Base-by-base conservation (phyloP, 1,140 invertebrate species). In the Pinna nobilis region DNA sequence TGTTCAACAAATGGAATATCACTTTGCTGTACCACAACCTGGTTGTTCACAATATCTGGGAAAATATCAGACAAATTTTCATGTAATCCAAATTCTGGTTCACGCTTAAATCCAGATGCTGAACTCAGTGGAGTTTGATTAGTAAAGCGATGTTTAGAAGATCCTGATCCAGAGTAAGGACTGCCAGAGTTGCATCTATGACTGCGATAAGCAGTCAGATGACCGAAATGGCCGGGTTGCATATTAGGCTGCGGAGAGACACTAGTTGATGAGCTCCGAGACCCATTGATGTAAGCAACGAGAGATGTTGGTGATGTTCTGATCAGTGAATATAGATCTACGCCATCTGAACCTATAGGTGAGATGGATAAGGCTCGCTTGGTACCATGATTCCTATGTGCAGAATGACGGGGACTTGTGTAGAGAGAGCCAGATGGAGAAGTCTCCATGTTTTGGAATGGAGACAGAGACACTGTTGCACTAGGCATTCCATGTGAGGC, bases 361-460 rank as follows among this genome's bases (percentile, higher is more conserved):
- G 96, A 98, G 87, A 95, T 96, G 53, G 96, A 98, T 0, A 98
- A 90, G 0, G 97, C 96, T 53, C 97, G 91, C 86, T 98, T 99
- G 33, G 69, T 74, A 9, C 69, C 66, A 30, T 80, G 77, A 6
- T 70, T 67, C 33, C 84, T 72, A 28, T 81, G 80, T 51, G 87
- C 87, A 3, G 87, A 88, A 57, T 88, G 84, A 0, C 84, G 76
- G 2, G 87, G 86, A 64, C 86, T 88, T 32, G 82, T 81, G 63
- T 73, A 83, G 3, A 71, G 72, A 25, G 78, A 86, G 1, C 83
- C 80, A 49, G 82, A 81, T 0, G 83, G 82, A 0, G 83, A 83
- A 3, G 80, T 78, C 23, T 86, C 84, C 57, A 79, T 74, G 20
- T 79, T 75, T 20, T 81, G 86, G 72, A 78, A 84, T n/a, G 86